phyloP scores from a whole-genome alignment of 2,888 invertebrate genomes.

The Drosophila basisetae region DNA sequence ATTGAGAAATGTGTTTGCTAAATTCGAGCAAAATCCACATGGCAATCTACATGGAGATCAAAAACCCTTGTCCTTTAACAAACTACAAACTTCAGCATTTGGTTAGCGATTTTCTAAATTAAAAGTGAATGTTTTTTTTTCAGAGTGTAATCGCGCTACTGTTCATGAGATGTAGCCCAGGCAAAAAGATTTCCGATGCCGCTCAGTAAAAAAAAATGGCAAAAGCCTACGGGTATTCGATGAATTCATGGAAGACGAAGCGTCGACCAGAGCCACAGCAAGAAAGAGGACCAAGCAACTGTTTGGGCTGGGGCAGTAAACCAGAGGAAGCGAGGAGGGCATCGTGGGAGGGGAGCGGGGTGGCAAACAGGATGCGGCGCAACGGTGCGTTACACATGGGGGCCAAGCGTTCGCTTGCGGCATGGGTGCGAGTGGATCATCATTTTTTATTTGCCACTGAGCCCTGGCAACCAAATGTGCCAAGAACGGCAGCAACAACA shows the following conservation, averaged over 20 bases:
- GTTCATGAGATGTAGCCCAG: conserved; percentile 52
- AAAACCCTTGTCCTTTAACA: background rate
- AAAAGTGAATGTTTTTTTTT: background rate
- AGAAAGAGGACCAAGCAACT: conserved; percentile 11
- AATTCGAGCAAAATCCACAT: background rate
- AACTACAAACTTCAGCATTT: background rate
- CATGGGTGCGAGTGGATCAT: conserved; percentile 78
- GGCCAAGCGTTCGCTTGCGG: conserved; percentile 16
- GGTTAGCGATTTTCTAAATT: background rate
- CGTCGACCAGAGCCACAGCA: conserved; percentile 44
- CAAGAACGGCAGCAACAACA: conserved; percentile 40
- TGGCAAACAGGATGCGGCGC: conserved; percentile 33
- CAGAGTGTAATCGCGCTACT: conserved; percentile 40
- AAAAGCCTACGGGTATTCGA: conserved; percentile 80
- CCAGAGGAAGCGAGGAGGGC: background rate
- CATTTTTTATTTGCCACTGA: conserved; percentile 85
- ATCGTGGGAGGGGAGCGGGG: conserved; percentile 10
- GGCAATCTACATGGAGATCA: background rate
- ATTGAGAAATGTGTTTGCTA: background rate
- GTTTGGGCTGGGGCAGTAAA: conserved; percentile 31
- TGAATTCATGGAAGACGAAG: conserved; percentile 60
- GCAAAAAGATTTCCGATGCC: conserved; percentile 71
- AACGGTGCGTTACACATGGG: conserved; percentile 74
- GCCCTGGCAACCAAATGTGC: conserved; percentile 74
- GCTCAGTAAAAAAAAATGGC: conserved; percentile 54